Base-by-base conservation (phyloP, 2,113 vertebrate genomes). In the Pagrus major region DNA sequence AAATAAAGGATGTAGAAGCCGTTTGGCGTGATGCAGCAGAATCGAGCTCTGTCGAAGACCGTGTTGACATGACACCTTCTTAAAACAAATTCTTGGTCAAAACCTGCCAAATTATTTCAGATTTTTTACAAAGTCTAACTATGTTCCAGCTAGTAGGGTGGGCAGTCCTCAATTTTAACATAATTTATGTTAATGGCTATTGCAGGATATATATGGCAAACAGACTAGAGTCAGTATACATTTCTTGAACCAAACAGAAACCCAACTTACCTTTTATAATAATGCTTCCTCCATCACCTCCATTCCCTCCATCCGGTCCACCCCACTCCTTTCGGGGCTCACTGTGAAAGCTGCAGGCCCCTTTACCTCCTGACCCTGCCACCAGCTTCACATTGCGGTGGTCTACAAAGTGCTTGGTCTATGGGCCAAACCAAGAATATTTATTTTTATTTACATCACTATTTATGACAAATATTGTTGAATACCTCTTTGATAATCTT, bases 261-360 rank as follows among this genome's bases (percentile, higher is more conserved):
- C 12, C 5, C 1, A 11, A 37, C 54, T 54, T 93, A 96, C 98
- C 98, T 95, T 94, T 97, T 68, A 99, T 93, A 81, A 97, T 92
- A 29, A 99, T 73, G 9, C 96, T 95, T 54, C 96, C 98, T 0
- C 98, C 98, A 31, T 94, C 89, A 8, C 98, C 98, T 35, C 98
- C 98, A 2, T 99, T 95, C 9, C 98, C 98, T 15, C 98, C 98
- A 20, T 97, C 96, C 0, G 98, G 98, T n/a, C 98, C 98, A 1
- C 97, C 98, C 84, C 96, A 99, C 71, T 97, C 93, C 90, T 99
- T 99, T 12, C 97, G 90, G 29, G 98, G 98, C 52, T 99, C 97
- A 2, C 98, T 99, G 86, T 95, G 89, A 89, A 99, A 99, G 87
- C 95, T 96, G 71, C 90, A 94, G 29, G 71, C 87, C 0, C 98